Evolutionary conservation across 2,888 invertebrate genomes (phyloP), one percentile per base, ranked within the genome.

Genomic region (Athalia circularis): DNA sequence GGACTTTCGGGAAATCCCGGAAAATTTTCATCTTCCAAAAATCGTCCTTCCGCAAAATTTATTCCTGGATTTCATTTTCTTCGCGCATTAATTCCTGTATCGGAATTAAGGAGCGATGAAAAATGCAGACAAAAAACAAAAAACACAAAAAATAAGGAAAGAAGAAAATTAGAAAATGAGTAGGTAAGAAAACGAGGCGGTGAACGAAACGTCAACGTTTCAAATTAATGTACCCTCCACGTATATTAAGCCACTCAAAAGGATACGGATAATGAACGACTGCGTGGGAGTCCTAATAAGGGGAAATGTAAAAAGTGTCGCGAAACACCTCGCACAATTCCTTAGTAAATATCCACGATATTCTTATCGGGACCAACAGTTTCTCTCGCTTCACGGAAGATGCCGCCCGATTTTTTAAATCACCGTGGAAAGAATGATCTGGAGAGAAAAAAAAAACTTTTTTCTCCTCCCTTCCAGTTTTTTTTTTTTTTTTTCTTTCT

Each of bases 241-340:
- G 29, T 59, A 45, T 72, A 45, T 72, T 47, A 47, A 54, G 47
- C 59, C 57, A 47, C 72, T 59, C 15, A 15, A n/a, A 54, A 29
- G 43, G 52, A 54, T 4, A 7, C 11, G 68, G n/a, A 54, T 68
- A 68, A 68, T 68, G 68, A 68, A 68, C 54, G 43, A n/a, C 15
- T 29, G 11, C 7, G 6, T 52, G 5, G n/a, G 5, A 29, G 11
- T 11, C 54, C 29, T 68, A n/a, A 68, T 54, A 68, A 68, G 11
- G 54, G 54, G 52, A n/a, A 68, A 68, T 68, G 54, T 54, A 54
- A 68, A 68, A 54, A 68, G 29, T 52, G 52, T 68, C 11, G 68
- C 29, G 29, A 29, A 68, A 68, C 68, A 11, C 50, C 6, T 48
- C 1, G n/a, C n/a, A 48, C 13, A 65, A 48, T 65, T 48, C n/a